Base-by-base conservation (phyloP, 1,140 invertebrate genomes). In the Zaprionus ornatus region DNA sequence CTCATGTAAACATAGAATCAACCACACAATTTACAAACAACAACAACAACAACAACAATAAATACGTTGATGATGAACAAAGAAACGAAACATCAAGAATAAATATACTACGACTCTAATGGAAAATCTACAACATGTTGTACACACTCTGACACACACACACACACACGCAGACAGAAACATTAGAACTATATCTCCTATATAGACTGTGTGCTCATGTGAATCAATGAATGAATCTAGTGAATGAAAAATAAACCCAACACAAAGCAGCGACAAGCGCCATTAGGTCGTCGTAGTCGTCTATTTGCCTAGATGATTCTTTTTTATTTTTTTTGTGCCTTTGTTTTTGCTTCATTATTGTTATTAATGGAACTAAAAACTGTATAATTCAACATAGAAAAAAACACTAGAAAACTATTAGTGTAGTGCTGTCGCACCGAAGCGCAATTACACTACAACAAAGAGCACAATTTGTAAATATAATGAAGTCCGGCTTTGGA, bases 221-320 rank as follows among this genome's bases (percentile, higher is more conserved):
- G 70, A 75, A 85, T 85, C 82, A 81, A 86, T 86, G 82, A 86
- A 87, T 87, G 82, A 76, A 82, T 86, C 68, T 77, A 78, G 66
- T 68, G 66, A 74, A 85, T 79, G 82, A 86, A 77, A 74, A 77
- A 72, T 61, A 52, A 21, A 45, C 50, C 60, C 59, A 65, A 73
- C 76, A 74, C 76, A 86, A 84, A 67, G 74, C 73, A 67, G 74
- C 70, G 66, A 68, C 66, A 78, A 78, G 70, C 77, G 60, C 63
- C 77, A 85, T 80, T 79, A 72, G 71, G 70, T 74, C 63, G 45
- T 57, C 60, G 70, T 74, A 63, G 45, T 57, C 59, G 63, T 82
- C 67, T 65, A 64, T 75, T 70, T 75, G 42, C 64, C 56, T 56
- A 62, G 56, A 21, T 35, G 40, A 45, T 61, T 64, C 68, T 32